Evolutionary conservation across 2,797 vertebrate genomes (phyloP).

Genomic region (Odontamblyopus lacepedii): DNA sequence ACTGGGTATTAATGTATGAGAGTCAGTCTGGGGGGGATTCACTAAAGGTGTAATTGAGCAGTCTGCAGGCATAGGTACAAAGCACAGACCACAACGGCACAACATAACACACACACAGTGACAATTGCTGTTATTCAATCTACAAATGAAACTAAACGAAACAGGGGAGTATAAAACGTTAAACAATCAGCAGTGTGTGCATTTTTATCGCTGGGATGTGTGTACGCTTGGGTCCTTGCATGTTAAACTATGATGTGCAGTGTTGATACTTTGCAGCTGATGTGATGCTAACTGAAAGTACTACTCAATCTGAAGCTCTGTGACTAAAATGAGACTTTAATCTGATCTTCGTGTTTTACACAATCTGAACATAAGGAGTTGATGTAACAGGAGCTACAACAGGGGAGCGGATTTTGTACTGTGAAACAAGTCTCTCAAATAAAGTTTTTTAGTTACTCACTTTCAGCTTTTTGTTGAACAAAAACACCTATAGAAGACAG

Average conservation of each 20-base stretch:
- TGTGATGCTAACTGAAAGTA: no score
- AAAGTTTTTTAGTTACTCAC: no score
- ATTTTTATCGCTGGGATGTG: neutral
- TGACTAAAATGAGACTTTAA: no score
- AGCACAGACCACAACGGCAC: neutral
- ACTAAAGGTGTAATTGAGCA: constrained; percentile 35
- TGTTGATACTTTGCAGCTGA: no score
- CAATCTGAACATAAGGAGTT: no score
- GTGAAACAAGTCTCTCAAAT: no score
- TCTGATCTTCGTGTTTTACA: no score
- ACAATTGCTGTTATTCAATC: neutral
- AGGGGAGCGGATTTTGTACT: no score
- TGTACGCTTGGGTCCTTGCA: neutral
- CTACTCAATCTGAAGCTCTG: no score
- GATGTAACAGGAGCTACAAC: no score
- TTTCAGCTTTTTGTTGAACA: no score
- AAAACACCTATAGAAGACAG: no score
- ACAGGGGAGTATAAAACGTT: neutral
- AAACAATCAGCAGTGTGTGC: neutral
- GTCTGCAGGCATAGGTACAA: constrained; percentile 21
- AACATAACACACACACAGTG: neutral
- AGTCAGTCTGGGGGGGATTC: constrained; percentile 43
- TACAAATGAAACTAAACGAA: neutral
- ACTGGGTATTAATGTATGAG: constrained; percentile 51
- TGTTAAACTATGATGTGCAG: neutral